Base-by-base conservation (phyloP, 2,888 invertebrate genomes). In the Microplitis deprimator region DNA sequence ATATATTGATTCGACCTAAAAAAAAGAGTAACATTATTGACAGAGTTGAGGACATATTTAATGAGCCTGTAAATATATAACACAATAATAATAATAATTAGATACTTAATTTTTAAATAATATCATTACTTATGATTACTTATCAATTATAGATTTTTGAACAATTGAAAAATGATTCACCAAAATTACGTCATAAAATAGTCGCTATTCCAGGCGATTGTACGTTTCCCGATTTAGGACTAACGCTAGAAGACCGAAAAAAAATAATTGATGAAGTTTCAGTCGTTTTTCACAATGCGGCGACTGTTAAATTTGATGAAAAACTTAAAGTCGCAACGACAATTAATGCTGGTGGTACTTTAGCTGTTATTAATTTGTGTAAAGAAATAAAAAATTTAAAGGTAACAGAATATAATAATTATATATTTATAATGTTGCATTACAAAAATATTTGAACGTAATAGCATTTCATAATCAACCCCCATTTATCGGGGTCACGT, bases 271-370 rank as follows among this genome's bases (percentile, higher is more conserved):
- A 91, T n/a, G 91, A 94, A 82, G 93, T 88, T 1, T 85, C 88
- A 1, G 86, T 94, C 70, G 93, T 96, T 10, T 93, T 96, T 87
- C 95, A 96, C 87, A 93, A 93, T 68, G 95, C 95, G 1, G 95
- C 95, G 1, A 95, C 95, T 0, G 93, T 95, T 20, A 91, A 93
- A 80, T 96, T 96, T 86, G 94, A 95, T 85, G 95, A 95, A 85
- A 92, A 92, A 68, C 89, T 96, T 13, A 92, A 92, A 88, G 87
- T 91, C n/a, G 94, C 95, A 0, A 91, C 93, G 38, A 91, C 92
- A 77, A 93, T 95, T 88, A 96, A 96, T 88, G 92, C 95, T 6
- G 89, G 92, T 59, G 93, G 93, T 67, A 93, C 94, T 0, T 91
- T 92, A 79, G 92, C 93, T 82, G 89, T 96, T 78, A 86, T 95